Conservation (phyloP, 2,113 vertebrate genomes). For the Alethe diademata region DNA sequence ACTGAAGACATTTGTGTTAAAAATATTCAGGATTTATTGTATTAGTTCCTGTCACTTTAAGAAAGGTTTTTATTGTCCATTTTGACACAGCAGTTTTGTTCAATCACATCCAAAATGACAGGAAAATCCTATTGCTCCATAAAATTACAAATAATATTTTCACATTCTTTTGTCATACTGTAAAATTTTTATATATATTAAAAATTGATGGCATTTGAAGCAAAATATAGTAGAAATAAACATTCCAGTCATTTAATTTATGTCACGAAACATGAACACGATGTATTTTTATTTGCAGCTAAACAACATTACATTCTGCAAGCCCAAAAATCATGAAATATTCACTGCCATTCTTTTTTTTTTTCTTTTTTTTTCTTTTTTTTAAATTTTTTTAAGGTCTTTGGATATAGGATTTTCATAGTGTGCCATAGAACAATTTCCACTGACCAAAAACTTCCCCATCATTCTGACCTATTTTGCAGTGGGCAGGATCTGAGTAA, state of each 20-base stretch:
- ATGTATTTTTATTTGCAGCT: not conserved
- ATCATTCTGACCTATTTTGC: not conserved
- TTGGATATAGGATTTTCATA: not conserved
- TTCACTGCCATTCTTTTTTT: not conserved
- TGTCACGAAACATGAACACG: fast-evolving
- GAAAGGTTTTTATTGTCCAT: not conserved
- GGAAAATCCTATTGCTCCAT: not conserved
- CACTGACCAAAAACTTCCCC: not conserved
- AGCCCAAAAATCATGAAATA: not conserved
- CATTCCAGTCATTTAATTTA: not conserved
- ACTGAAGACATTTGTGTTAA: not conserved
- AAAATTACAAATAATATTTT: not conserved
- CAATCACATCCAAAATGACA: not conserved
- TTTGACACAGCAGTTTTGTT: not conserved
- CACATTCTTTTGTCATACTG: not conserved
- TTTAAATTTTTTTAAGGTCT: not conserved
- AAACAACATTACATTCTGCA: not conserved
- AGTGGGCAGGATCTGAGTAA: not conserved
- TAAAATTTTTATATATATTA: not conserved
- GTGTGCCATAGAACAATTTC: not conserved
- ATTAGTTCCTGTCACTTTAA: fast-evolving
- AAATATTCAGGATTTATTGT: not conserved
- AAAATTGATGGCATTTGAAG: not conserved
- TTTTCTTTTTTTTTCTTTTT: no score
- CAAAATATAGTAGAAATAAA: not conserved